Base-by-base conservation (phyloP, 2,888 invertebrate genomes). In the Merodon equestris region DNA sequence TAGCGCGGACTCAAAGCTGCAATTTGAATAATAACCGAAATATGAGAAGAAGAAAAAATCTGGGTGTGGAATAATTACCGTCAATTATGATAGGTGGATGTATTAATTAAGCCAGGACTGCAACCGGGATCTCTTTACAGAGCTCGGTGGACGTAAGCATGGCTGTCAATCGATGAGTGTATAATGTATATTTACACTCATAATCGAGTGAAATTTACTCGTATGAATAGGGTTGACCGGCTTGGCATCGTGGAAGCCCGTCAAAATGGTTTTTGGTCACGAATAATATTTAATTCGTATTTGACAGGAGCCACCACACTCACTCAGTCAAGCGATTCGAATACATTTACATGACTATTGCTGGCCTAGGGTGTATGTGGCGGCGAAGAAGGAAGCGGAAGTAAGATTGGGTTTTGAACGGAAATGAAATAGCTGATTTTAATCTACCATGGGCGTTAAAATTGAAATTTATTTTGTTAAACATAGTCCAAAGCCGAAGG, bases 381-480 rank as follows among this genome's bases (percentile, higher is more conserved):
- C 64, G 58, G 42, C 71, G 42, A 61, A 27, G 27, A 27, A 73
- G 67, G 73, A 73, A 77, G 63, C 73, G 77, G 77, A 73, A 73
- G 67, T 58, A 47, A 60, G 74, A 68, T 79, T 74, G 63, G 44
- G 53, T 44, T 76, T 40, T 17, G 17, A 53, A 50, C 57, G 77
- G 74, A 67, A 74, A 79, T 79, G 68, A 57, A 74, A 68, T 50
- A 63, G 77, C 67, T 47, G 74, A 79, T 79, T 74, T 48, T 47
- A 63, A 79, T 79, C 77, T 68, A 68, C 27, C 63, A 54, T 58
- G 63, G 77, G 77, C 77, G 77, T 79, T 79, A 74, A 74, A 79
- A 79, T 74, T 79, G 74, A 58, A 79, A 74, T 74, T 79, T 79
- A 74, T 79, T 79, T 79, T 63, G 74, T 67, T 74, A 64, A 74